phyloP scores from a whole-genome alignment of 1,140 invertebrate species.

The Hyles vespertilio region DNA sequence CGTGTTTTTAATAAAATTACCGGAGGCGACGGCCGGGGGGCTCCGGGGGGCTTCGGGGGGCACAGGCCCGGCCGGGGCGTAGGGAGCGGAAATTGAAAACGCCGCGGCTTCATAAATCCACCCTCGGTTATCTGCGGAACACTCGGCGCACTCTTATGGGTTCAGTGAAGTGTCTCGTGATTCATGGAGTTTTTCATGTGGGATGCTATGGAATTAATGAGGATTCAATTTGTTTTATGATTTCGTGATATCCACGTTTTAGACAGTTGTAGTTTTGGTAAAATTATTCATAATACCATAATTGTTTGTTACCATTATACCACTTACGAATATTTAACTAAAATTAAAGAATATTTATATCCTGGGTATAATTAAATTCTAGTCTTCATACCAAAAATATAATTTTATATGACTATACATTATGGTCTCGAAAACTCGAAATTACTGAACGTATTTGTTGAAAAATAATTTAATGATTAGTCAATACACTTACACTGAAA shows the following conservation, averaged over 20 bases:
- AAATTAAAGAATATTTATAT: too few relatives aligned
- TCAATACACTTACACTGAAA: too few relatives aligned
- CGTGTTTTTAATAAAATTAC: conserved; percentile 66
- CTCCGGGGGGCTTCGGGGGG: conserved; percentile 13
- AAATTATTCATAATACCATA: too few relatives aligned
- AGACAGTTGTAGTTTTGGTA: too few relatives aligned
- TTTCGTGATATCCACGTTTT: background rate
- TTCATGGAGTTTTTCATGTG: conserved; percentile 27
- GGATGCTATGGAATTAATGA: conserved; percentile 10
- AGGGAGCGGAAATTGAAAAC: conserved; percentile 60
- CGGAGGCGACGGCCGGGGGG: conserved; percentile 25
- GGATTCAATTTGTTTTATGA: background rate
- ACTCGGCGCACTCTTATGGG: conserved; percentile 44
- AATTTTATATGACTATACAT: too few relatives aligned
- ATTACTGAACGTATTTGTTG: too few relatives aligned
- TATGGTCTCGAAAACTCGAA: too few relatives aligned
- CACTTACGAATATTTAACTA: too few relatives aligned
- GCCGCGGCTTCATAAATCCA: conserved; percentile 45
- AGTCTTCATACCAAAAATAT: too few relatives aligned
- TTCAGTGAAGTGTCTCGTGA: conserved; percentile 36
- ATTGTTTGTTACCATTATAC: too few relatives aligned
- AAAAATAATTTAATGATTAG: too few relatives aligned
- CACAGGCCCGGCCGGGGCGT: background rate
- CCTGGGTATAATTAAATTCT: too few relatives aligned
- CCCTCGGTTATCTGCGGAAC: conserved; percentile 46